Conservation (phyloP, 1,140 invertebrate genomes). For the Ephestia elutella region DNA sequence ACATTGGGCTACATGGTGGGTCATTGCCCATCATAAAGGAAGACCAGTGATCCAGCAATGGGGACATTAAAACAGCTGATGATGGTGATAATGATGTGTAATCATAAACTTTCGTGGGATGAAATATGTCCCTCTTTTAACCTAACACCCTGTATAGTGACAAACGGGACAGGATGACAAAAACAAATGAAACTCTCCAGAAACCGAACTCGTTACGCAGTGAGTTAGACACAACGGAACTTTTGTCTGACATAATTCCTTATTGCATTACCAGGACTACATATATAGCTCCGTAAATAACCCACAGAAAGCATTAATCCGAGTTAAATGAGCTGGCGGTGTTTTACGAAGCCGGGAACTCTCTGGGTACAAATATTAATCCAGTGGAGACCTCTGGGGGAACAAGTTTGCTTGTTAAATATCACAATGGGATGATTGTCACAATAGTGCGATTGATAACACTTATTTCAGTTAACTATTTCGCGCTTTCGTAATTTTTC, state of each 20-base stretch:
- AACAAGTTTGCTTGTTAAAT: neutral
- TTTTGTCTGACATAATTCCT: constrained; percentile 11
- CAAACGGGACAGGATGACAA: too few species aligned
- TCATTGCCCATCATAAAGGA: too few species aligned
- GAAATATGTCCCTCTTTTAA: too few species aligned
- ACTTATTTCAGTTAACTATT: neutral
- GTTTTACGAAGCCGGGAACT: constrained; percentile 4
- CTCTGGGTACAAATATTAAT: constrained; percentile 26
- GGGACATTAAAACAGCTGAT: too few species aligned
- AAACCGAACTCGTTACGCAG: constrained; percentile 18
- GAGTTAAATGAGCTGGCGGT: constrained; percentile 19
- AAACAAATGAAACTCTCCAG: constrained; percentile 11
- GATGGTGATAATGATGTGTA: too few species aligned
- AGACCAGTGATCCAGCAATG: too few species aligned
- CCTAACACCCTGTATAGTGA: too few species aligned
- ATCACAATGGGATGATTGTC: neutral
- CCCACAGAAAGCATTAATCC: constrained; percentile 16
- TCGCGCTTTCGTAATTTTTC: too few species aligned
- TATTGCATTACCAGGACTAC: constrained; percentile 9
- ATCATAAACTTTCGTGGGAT: too few species aligned
- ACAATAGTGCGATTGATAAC: neutral
- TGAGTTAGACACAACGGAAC: constrained; percentile 13
- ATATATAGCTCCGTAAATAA: constrained; percentile 17
- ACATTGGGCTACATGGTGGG: too few species aligned
- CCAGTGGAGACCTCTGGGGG: constrained; percentile 11